These are phyloP conservation scores for Microvelia longipes DNA, from an alignment of 1,140 invertebrate genomes.

Conservation along the genomic window DNA sequence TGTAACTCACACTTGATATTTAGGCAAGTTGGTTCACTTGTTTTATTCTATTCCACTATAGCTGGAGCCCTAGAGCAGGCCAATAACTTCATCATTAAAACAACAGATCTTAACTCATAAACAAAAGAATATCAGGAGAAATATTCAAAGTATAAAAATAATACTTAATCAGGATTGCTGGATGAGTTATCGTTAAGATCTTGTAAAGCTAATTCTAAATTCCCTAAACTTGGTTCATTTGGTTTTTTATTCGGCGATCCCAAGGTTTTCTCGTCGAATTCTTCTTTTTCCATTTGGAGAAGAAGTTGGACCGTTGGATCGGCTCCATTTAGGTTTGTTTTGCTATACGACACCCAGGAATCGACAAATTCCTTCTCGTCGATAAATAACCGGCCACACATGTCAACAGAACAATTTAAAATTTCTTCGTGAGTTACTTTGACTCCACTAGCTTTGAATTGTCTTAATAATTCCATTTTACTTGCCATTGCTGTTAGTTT, in stretches of 20 bases:
- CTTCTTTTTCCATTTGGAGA: background rate
- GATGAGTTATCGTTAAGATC: background rate
- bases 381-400: slow-evolving; percentile 1
- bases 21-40: too few relatives aligned
- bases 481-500: background rate
- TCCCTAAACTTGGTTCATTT: background rate
- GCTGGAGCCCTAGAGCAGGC: too few relatives aligned
- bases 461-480: background rate
- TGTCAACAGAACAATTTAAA: background rate
- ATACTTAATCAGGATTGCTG: background rate
- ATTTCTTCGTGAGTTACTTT: background rate
- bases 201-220: background rate
- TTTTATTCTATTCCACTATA: too few relatives aligned
- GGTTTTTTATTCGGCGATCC: background rate
- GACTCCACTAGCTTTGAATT: background rate
- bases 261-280: background rate
- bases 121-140: too few relatives aligned
- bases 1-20: too few relatives aligned
- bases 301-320: background rate
- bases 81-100: too few relatives aligned
- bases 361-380: background rate
- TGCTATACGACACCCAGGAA: background rate
- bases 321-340: background rate
- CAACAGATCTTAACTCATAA: too few relatives aligned
- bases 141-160: too few relatives aligned